Base-by-base conservation (phyloP, 1,140 invertebrate species). In the Pseudomyrmex dendroicus region DNA sequence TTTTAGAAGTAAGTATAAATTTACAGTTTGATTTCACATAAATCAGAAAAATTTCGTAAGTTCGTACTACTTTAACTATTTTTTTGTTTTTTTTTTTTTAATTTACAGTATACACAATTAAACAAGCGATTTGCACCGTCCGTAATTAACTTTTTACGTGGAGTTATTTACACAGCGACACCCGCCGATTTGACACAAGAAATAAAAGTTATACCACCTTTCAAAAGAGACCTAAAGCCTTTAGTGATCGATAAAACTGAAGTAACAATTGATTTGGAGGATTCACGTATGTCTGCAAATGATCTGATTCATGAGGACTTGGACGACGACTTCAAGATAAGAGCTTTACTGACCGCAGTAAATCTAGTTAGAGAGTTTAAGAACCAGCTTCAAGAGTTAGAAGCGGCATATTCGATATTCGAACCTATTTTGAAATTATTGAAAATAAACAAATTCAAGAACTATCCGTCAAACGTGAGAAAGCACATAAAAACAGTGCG, bases 51-150 rank as follows among this genome's bases (percentile, higher is more conserved):
- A 22, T 57, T 63, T 5, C 8, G 0, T 2, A 59, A 59, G 1
- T 22, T 0, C 9, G 48, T 48, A 15, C 1, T 15, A 46, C 68
- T 56, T 35, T 50, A 70, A 80, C 25, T 8, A 0, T 44, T 61
- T 50, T 68, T 91, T 91, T 86, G 82, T 44, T 50, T 50, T 91
- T 86, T 82, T 44, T 50, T 50, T 68, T 91, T 91, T 86, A 82
- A 88, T 87, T 95, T 96, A 84, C 91, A 97, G 96, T 98, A 97
- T 91, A 97, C 97, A 2, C 88, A 93, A 4, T 92, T 97, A n/a
- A 98, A 97, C 3, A 98, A 98, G 94, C 94, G 98, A 90, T 97
- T 96, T 89, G 94, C 97, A 22, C 98, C 98, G 1, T 95, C 97
- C 61, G 96, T 95, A 0, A 94, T 98, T 12, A 98, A 97, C 92